phyloP scores from a whole-genome alignment of 2,113 vertebrate genomes.

The Lasiurus cinereus region DNA sequence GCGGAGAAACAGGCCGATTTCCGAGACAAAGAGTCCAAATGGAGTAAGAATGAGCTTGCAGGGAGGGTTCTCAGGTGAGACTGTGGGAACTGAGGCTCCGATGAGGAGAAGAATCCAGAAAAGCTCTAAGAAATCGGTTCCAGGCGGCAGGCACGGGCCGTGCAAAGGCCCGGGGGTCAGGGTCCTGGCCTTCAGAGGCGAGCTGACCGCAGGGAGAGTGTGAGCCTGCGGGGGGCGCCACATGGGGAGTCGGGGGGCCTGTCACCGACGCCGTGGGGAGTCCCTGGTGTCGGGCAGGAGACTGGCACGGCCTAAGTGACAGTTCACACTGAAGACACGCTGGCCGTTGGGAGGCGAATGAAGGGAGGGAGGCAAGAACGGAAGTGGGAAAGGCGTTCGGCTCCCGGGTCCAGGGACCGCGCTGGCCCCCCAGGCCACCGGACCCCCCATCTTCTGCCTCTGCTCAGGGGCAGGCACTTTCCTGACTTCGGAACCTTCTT shows the following conservation, averaged over 20 bases:
- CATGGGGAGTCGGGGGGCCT: too few species aligned
- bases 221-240: too few species aligned
- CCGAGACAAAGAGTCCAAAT: too few species aligned
- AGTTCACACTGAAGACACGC: neutral
- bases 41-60: neutral
- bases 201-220: too few species aligned
- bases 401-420: too few species aligned
- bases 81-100: neutral
- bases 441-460: fast-evolving
- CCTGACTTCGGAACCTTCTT: neutral
- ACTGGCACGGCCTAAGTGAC: fast-evolving
- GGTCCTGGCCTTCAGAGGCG: neutral
- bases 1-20: neutral
- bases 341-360: neutral
- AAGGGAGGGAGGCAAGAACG: neutral
- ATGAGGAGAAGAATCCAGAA: neutral
- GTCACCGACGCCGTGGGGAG: fast-evolving
- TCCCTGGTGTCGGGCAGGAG: neutral
- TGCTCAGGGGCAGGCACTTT: neutral
- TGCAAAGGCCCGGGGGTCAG: neutral
- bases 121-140: neutral
- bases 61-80: neutral
- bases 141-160: neutral
- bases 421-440: neutral
- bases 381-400: neutral